These are phyloP conservation scores for Stomorhina lunata DNA, from an alignment of 2,888 invertebrate genomes.

Conservation along the genomic window DNA sequence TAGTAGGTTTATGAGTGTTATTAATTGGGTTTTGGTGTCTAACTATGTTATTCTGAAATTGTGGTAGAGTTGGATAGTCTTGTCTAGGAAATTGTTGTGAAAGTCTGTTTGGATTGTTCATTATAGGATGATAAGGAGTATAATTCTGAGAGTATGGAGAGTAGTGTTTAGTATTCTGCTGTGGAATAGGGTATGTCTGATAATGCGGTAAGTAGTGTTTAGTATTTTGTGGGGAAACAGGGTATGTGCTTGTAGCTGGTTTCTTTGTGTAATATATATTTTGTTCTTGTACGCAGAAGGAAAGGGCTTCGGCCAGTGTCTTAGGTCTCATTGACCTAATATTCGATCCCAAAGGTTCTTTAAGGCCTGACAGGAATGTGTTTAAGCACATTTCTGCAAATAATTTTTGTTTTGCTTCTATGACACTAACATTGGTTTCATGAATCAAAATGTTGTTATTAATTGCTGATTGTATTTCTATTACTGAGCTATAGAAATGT, in stretches of 20 bases:
- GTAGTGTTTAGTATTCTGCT: slow-evolving; percentile 6
- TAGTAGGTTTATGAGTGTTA: slow-evolving; percentile 1
- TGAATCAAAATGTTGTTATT: slow-evolving; percentile 48
- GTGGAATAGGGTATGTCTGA: too few species aligned
- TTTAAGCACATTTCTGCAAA: slow-evolving; percentile 27
- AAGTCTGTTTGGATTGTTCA: slow-evolving; percentile 4
- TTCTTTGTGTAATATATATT: slow-evolving; percentile 17
- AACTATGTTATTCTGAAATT: slow-evolving; percentile 29
- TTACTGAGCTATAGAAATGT: slow-evolving; percentile 52
- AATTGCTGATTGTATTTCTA: slow-evolving; percentile 59
- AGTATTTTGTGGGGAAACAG: too few species aligned
- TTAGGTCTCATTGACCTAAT: slow-evolving; percentile 31
- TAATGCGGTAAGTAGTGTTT: too few species aligned
- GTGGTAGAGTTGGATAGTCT: not conserved
- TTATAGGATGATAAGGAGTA: slow-evolving; percentile 13
- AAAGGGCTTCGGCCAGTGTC: slow-evolving; percentile 10
- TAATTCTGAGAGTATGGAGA: slow-evolving; percentile 6
- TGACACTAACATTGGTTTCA: slow-evolving; percentile 12
- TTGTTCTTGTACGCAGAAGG: slow-evolving; percentile 33
- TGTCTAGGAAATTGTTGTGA: slow-evolving; percentile 10
- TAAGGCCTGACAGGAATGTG: slow-evolving; percentile 33
- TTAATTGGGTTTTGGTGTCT: slow-evolving; percentile 10
- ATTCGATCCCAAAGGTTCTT: slow-evolving; percentile 25
- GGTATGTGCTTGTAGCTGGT: not conserved
- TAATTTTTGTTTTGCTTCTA: slow-evolving; percentile 17